Conservation (phyloP, 2,888 invertebrate species). For the Holacanthella duospinosa region DNA sequence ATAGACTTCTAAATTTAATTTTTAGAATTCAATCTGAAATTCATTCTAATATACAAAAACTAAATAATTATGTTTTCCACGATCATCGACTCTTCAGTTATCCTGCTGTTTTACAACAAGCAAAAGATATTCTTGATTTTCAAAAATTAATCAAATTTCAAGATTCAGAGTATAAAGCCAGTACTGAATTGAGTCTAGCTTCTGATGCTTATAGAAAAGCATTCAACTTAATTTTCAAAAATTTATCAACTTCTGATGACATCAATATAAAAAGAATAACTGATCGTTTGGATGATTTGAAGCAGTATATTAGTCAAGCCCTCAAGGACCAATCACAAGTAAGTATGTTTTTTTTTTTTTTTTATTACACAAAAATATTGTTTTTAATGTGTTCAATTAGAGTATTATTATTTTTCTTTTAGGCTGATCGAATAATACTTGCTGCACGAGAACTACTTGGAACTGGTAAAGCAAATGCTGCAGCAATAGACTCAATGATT, state of each 20-base stretch:
- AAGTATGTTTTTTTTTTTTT: not conserved
- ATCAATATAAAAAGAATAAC: not conserved
- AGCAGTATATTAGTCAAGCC: not conserved
- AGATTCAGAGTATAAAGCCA: not conserved
- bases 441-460: slow-evolving; percentile 15
- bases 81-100: not conserved
- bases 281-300: not conserved
- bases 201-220: not conserved
- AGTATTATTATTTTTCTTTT: not conserved
- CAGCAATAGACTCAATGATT: slow-evolving; percentile 20
- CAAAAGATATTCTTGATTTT: not conserved
- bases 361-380: too few relatives aligned
- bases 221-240: not conserved
- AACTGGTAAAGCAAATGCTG: slow-evolving; percentile 13
- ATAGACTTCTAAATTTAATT: not conserved
- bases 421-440: slow-evolving; percentile 4
- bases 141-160: not conserved
- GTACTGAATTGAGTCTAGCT: not conserved
- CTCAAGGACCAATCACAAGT: not conserved
- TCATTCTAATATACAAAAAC: not conserved
- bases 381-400: not conserved
- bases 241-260: not conserved
- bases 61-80: not conserved
- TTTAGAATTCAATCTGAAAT: not conserved
- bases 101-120: not conserved